Base-by-base conservation (phyloP, 2,113 vertebrate genomes). In the Trichechus manatus region DNA sequence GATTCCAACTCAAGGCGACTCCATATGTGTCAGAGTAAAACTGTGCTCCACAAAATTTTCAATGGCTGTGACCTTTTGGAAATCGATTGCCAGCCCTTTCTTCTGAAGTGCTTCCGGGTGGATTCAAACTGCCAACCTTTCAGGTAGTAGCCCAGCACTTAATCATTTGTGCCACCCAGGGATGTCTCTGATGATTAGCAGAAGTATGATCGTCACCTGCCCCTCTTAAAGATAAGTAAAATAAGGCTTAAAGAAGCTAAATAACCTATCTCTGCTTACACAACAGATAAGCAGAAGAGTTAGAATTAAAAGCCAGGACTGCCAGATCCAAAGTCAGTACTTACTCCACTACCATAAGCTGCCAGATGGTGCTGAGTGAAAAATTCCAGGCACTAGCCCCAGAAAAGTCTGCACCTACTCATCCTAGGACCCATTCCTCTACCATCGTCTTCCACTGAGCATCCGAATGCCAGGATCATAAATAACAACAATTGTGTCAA, bases 301-400 rank as follows among this genome's bases (percentile, higher is more conserved):
- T n/a, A n/a, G 23, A 89, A 88, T 81, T 29, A 47, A 86, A 96
- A 95, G 9, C 22, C 42, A 94, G 87, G 64, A 39, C 36, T 87
- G 61, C 25, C 2, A 4, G 17, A 15, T 59, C 75, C 20, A 33
- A 64, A 23, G 29, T 68, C 5, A n/a, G 39, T 19, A 19, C 27
- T 90, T 29, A 82, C 63, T 83, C 56, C 7, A 19, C 2, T 29
- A 79, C 36, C 44, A 13, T 56, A 25, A 78, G 68, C 59, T 53
- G 22, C 33, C 72, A 33, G 44, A 25, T 22, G 23, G 44, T 0
- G 0, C 13, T 39, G 1, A 82, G 27, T 50, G 27, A 15, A 72
- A 80, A 23, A 9, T 17, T 5, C 22, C 27, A 84, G 44, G 8
- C 36, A 6, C 47, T 9, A 50, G 13, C 63, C 77, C 36, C 27